A percentile compares a stretch with the other conserved stretches of the same genome.
Evolutionary conservation across 2,797 vertebrate species (phyloP).

Genomic region (Sphenodon punctatus): DNA sequence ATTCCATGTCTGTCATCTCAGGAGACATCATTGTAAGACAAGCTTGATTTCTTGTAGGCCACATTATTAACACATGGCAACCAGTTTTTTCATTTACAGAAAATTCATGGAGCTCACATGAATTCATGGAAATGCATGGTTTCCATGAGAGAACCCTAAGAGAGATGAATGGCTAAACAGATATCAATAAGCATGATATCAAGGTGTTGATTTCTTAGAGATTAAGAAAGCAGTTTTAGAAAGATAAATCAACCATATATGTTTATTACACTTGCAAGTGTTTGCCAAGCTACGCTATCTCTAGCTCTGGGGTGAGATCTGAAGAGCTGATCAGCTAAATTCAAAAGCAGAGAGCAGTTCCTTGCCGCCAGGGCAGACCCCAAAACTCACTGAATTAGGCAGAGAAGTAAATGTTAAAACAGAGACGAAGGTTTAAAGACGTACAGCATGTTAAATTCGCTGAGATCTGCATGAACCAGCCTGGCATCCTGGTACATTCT

Average conservation of each 20-base stretch:
- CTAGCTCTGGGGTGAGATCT: constrained; percentile 1
- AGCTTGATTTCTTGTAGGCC: too few relatives aligned
- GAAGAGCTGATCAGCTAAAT: not conserved
- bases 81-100: too few relatives aligned
- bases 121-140: too few relatives aligned
- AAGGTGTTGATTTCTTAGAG: accelerated
- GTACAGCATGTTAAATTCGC: constrained; percentile 97
- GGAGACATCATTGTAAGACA: too few relatives aligned
- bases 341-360: not conserved
- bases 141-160: too few relatives aligned
- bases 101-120: too few relatives aligned
- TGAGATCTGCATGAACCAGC: constrained; percentile 96
- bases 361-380: not conserved
- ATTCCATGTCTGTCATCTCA: too few relatives aligned
- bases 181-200: not conserved
- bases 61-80: too few relatives aligned
- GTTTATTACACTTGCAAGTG: not conserved
- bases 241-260: not conserved
- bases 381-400: not conserved
- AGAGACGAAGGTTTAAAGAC: constrained; percentile 52
- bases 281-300: not conserved
- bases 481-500: constrained; percentile 92
- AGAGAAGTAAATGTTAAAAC: constrained; percentile 22
- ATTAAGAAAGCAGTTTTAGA: not conserved
- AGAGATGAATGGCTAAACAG: too few relatives aligned